A percentile compares a stretch with the other conserved stretches of the same genome.
Conservation (phyloP, 2,797 vertebrate species). For the Hafferia zeledoni region DNA sequence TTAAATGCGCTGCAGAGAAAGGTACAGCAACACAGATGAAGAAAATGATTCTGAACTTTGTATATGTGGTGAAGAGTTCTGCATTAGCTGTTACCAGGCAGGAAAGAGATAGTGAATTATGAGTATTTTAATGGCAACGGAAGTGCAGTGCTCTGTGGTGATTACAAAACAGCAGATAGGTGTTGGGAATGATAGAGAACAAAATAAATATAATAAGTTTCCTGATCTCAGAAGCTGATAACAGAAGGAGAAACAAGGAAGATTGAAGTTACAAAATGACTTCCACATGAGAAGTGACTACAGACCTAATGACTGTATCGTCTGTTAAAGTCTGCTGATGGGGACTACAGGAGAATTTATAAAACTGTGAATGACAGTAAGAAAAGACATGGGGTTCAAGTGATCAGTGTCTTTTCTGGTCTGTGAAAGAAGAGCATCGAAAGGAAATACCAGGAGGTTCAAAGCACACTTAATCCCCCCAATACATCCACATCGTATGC, state of each 20-base stretch:
- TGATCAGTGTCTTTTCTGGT: not conserved
- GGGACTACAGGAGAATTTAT: not conserved
- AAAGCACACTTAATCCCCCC: not conserved
- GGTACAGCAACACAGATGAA: not conserved
- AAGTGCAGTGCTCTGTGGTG: not conserved
- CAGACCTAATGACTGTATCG: not conserved
- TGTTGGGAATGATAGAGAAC: not conserved
- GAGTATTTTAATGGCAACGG: not conserved
- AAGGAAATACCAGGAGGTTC: not conserved
- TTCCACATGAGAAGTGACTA: not conserved
- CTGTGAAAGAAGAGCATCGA: not conserved
- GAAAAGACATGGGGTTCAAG: not conserved
- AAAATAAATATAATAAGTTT: not conserved
- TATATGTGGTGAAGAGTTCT: not conserved
- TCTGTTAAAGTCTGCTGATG: not conserved
- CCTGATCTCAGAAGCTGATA: not conserved
- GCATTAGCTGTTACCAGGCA: not conserved
- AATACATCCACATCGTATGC: accelerated
- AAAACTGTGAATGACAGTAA: not conserved
- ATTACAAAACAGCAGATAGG: not conserved
- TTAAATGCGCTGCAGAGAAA: not conserved
- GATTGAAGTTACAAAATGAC: not conserved
- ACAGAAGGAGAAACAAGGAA: not conserved
- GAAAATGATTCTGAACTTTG: not conserved
- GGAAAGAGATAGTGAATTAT: not conserved